Conservation (phyloP, 2,888 invertebrate genomes). For the Adineta ricciae region DNA sequence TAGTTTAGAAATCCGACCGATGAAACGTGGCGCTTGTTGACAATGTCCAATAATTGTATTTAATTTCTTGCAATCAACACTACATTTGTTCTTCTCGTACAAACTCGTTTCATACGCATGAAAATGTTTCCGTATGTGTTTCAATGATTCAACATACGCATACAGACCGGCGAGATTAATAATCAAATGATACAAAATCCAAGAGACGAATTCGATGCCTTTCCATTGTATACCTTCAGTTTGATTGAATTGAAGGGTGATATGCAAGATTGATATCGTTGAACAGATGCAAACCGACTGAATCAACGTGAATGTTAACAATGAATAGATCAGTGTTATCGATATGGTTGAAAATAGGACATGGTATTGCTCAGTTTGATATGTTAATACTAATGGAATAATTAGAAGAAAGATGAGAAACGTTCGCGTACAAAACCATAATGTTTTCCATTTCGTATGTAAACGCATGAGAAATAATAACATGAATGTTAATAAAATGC, state of each 20-base stretch:
- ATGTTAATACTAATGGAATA: background rate
- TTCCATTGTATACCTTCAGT: background rate
- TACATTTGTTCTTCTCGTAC: constrained; percentile 13
- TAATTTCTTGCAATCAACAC: constrained; percentile 19
- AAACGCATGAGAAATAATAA: background rate
- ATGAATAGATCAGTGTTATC: constrained; percentile 20
- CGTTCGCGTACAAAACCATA: background rate
- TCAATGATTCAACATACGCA: background rate
- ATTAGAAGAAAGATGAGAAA: background rate
- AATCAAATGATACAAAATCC: background rate
- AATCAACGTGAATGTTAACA: constrained; percentile 4
- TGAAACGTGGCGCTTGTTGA: background rate
- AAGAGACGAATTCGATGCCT: background rate
- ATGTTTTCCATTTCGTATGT: background rate
- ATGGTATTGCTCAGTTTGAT: background rate
- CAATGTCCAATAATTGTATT: background rate
- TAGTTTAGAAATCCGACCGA: background rate
- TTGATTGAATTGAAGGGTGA: background rate
- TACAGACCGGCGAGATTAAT: background rate
- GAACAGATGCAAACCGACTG: background rate
- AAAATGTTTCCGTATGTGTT: background rate
- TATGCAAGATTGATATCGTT: background rate
- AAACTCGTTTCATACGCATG: constrained; percentile 16
- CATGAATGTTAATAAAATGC: background rate
- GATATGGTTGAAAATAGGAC: background rate